phyloP scores from a whole-genome alignment of 1,140 invertebrate genomes.

The Melipona quadrifasciata region DNA sequence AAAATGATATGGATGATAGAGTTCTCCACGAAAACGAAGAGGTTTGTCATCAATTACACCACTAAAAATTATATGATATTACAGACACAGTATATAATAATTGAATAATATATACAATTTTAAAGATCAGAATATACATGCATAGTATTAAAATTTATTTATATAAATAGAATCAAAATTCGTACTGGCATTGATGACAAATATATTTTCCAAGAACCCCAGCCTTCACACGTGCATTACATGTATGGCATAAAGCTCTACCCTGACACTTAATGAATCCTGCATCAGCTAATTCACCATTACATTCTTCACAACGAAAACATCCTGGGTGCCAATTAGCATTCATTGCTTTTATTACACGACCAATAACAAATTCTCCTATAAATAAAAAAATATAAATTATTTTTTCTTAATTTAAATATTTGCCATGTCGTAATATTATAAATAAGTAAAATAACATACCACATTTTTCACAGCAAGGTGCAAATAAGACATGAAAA shows the following conservation, averaged over 20 bases:
- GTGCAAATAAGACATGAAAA: conserved; percentile 99
- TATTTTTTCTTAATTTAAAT: conserved; percentile 19
- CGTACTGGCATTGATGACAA: conserved; percentile 99
- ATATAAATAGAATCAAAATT: conserved; percentile 60
- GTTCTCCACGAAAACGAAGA: conserved; percentile 96
- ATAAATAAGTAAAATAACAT: conserved; percentile 73
- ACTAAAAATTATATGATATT: conserved; percentile 80
- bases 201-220: conserved; percentile 97
- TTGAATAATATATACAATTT: conserved; percentile 11
- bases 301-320: conserved; percentile 97
- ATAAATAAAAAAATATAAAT: conserved; percentile 54
- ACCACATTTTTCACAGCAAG: conserved; percentile 99
- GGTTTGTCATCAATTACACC: conserved; percentile 98
- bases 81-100: neutral
- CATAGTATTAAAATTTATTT: conserved; percentile 22
- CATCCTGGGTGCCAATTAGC: conserved; percentile 99
- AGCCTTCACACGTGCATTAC: conserved; percentile 97
- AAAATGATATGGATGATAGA: conserved; percentile 99
- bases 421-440: conserved; percentile 25
- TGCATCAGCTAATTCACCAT: conserved; percentile 94
- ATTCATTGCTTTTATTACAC: conserved; percentile 99
- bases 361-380: conserved; percentile 97
- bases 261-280: conserved; percentile 98
- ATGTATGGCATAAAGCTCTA: conserved; percentile 97
- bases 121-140: neutral